A percentile compares a stretch with the other conserved stretches of the same genome.
phyloP scores from a whole-genome alignment of 2,888 invertebrate genomes.

The Taphrorychus bicolor region DNA sequence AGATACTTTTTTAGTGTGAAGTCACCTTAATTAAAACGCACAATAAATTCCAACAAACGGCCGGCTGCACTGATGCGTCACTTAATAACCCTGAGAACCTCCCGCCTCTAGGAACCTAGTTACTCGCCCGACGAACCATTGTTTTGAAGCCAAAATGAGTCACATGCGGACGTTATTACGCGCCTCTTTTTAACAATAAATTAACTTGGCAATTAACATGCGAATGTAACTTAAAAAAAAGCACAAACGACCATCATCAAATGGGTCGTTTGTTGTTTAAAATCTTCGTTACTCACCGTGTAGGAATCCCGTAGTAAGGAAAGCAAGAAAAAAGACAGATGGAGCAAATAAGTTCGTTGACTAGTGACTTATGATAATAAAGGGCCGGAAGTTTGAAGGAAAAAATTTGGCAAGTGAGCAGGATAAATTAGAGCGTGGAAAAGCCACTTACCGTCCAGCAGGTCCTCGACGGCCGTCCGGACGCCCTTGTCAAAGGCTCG shows the following conservation, averaged over 20 bases:
- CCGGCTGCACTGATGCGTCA: constrained; percentile 19
- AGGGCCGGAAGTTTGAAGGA: constrained; percentile 47
- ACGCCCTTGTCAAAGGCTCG: constrained; percentile 94
- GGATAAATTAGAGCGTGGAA: neutral
- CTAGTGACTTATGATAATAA: constrained; percentile 49
- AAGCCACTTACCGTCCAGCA: constrained; percentile 82
- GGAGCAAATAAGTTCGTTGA: constrained; percentile 73
- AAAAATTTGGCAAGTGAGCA: too few species aligned
- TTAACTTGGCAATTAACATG: neutral
- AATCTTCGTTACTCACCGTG: constrained; percentile 64
- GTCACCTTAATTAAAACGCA: neutral
- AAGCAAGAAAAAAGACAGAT: constrained; percentile 65
- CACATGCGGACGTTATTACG: constrained; percentile 8
- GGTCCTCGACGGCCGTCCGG: constrained; percentile 85
- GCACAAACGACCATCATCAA: too few species aligned
- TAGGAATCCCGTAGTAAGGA: constrained; percentile 71
- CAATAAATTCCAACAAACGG: neutral
- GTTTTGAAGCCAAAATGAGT: constrained; percentile 7
- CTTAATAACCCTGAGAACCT: constrained; percentile 25
- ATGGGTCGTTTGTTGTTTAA: too few species aligned
- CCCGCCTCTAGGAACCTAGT: constrained; percentile 18
- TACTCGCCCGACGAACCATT: constrained; percentile 13
- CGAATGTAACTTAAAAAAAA: neutral
- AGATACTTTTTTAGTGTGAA: neutral
- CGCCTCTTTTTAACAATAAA: constrained; percentile 30